phyloP scores from a whole-genome alignment of 2,888 invertebrate genomes.

The Diadegma fenestrale region DNA sequence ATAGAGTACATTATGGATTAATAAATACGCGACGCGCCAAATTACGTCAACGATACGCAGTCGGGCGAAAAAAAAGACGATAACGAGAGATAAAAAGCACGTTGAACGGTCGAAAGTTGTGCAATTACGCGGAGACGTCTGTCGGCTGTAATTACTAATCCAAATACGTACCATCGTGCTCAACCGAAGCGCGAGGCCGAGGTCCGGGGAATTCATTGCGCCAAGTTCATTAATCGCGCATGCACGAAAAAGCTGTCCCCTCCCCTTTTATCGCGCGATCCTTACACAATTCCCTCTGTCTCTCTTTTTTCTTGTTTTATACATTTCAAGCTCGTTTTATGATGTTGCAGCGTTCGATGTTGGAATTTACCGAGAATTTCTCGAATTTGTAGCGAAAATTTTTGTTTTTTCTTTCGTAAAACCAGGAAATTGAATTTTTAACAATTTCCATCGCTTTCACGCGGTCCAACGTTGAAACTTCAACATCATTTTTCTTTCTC shows the following conservation, averaged over 20 bases:
- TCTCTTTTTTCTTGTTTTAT: conserved; percentile 1
- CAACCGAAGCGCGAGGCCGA: conserved; percentile 76
- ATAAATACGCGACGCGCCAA: conserved; percentile 30
- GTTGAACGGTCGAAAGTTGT: not conserved
- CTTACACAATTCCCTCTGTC: conserved; percentile 1
- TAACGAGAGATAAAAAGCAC: not conserved
- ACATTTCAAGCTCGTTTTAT: not conserved
- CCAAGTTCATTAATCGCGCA: conserved; percentile 23
- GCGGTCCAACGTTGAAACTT: not conserved
- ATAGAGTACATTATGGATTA: conserved; percentile 57
- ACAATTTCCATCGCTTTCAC: not conserved
- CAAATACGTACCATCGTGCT: conserved; percentile 70
- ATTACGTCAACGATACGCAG: not conserved
- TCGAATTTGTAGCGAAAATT: not conserved
- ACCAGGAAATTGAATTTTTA: not conserved
- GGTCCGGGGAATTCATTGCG: conserved; percentile 73
- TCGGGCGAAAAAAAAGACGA: not conserved
- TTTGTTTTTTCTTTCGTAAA: not conserved
- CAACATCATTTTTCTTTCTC: not conserved
- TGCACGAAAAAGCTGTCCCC: conserved; percentile 61
- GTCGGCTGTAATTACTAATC: conserved; percentile 63
- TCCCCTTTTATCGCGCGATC: conserved; percentile 56
- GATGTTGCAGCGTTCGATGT: not conserved
- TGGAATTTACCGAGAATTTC: not conserved
- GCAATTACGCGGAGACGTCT: conserved; percentile 12